Percentiles rank a stretch among this genome's conserved stretches.
phyloP scores from a whole-genome alignment of 2,888 invertebrate species.

The Melinopterus prodromus region DNA sequence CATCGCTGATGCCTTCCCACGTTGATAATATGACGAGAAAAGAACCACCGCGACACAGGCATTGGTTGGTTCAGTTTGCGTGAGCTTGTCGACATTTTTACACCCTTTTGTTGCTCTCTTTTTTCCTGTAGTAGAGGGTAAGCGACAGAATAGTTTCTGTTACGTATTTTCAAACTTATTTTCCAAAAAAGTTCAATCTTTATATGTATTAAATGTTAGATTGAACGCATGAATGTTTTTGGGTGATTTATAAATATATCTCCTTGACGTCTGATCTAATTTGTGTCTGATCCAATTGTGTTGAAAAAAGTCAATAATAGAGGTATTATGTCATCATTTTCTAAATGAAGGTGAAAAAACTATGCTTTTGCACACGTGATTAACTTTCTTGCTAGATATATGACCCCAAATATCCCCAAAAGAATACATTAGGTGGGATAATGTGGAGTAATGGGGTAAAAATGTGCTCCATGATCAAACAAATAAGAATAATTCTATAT shows the following conservation, averaged over 20 bases:
- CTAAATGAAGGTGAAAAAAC: background rate
- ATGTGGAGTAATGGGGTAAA: too few species aligned
- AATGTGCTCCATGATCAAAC: too few species aligned
- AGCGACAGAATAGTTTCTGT: too few species aligned
- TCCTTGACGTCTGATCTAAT: background rate
- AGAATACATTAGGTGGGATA: too few species aligned
- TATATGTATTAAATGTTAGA: background rate
- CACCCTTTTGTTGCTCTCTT: background rate
- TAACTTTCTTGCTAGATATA: background rate
- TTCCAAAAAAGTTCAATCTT: too few species aligned
- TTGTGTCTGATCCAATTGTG: background rate
- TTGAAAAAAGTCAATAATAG: background rate
- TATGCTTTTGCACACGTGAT: background rate
- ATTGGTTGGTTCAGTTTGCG: background rate
- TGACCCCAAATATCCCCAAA: background rate
- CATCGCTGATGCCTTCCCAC: constrained; percentile 35
- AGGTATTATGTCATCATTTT: background rate
- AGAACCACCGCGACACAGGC: constrained; percentile 18
- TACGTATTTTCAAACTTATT: too few species aligned
- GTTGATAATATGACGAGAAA: constrained; percentile 38
- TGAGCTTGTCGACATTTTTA: background rate
- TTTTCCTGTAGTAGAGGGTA: background rate
- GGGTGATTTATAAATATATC: background rate
- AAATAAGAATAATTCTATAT: too few species aligned
- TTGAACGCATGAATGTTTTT: background rate